These are phyloP conservation scores for Tympanoctomys barrerae DNA, from an alignment of 2,797 vertebrate genomes.

Conservation along the genomic window DNA sequence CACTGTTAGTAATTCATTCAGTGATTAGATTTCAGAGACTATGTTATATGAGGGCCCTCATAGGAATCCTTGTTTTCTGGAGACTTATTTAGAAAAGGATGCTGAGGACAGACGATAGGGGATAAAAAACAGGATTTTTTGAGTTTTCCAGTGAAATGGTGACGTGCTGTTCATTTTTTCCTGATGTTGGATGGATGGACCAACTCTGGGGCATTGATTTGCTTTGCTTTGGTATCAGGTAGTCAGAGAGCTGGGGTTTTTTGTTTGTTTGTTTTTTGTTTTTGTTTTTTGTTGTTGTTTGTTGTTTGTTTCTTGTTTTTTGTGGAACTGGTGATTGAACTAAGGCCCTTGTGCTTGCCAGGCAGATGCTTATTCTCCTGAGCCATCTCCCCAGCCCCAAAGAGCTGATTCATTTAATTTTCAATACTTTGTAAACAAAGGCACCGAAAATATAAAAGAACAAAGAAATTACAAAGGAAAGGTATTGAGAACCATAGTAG, in stretches of 20 bases:
- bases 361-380: no score
- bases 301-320: no score
- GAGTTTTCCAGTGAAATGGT: not conserved
- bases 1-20: not conserved
- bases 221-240: not conserved
- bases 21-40: not conserved
- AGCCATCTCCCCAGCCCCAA: no score
- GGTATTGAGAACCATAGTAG: not conserved
- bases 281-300: no score
- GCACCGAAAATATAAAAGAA: not conserved
- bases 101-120: not conserved
- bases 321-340: no score
- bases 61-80: not conserved
- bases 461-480: not conserved
- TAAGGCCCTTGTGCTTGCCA: no score
- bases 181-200: not conserved
- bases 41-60: not conserved
- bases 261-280: no score
- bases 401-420: not conserved
- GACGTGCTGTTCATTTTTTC: not conserved
- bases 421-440: conserved; percentile 17
- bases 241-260: not conserved
- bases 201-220: no score
- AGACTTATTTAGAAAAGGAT: not conserved
- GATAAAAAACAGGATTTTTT: not conserved